Percentiles rank a stretch among this genome's conserved stretches.
Evolutionary conservation across 2,888 invertebrate species (phyloP).

Genomic region (Aspidiotus destructor): DNA sequence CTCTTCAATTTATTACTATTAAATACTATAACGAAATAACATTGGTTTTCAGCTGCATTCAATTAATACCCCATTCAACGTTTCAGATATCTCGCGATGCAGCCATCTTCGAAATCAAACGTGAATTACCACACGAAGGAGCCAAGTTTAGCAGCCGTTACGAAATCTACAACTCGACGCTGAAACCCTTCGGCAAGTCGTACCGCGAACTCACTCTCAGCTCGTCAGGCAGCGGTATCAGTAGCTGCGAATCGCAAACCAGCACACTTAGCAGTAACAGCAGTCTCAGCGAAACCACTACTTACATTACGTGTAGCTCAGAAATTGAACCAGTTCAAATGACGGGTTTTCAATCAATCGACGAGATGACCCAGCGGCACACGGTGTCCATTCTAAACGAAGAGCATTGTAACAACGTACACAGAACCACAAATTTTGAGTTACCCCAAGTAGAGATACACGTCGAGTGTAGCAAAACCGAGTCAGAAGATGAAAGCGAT

Average conservation of each 20-base stretch:
- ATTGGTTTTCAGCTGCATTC: background rate
- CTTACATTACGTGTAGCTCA: constrained; percentile 33
- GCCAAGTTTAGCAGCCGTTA: constrained; percentile 35
- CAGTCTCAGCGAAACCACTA: constrained; percentile 31
- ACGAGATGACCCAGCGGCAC: constrained; percentile 31
- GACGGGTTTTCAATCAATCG: constrained; percentile 34
- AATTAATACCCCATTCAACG: background rate
- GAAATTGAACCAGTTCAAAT: constrained; percentile 34
- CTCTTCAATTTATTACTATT: too few relatives aligned
- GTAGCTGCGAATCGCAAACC: constrained; percentile 29
- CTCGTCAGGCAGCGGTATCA: constrained; percentile 27
- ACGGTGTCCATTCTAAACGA: constrained; percentile 31
- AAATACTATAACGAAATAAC: too few relatives aligned
- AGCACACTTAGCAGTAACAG: constrained; percentile 23
- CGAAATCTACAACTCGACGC: constrained; percentile 36
- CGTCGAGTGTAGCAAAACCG: background rate
- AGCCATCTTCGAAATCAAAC: constrained; percentile 33
- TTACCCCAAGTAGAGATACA: background rate
- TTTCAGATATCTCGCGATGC: constrained; percentile 29
- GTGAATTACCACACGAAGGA: constrained; percentile 25
- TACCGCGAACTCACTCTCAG: constrained; percentile 34
- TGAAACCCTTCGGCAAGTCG: constrained; percentile 35
- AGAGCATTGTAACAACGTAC: constrained; percentile 20
- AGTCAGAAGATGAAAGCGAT: constrained; percentile 1
- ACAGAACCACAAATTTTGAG: constrained; percentile 34